These are phyloP conservation scores for Periophthalmus magnuspinnatus DNA, from an alignment of 2,797 vertebrate species.

Conservation along the genomic window DNA sequence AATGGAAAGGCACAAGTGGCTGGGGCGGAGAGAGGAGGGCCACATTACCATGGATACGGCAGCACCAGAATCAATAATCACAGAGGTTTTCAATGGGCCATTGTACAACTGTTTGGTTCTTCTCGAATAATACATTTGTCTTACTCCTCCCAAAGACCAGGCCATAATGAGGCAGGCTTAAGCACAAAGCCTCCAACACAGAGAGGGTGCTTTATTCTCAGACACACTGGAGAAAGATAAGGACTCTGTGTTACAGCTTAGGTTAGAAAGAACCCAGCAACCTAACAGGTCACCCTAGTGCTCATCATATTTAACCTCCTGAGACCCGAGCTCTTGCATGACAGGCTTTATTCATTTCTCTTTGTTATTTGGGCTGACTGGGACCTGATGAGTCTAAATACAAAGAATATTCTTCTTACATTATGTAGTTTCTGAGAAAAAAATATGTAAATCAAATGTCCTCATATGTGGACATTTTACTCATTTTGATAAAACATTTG, in stretches of 20 bases:
- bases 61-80: slow-evolving; percentile 61
- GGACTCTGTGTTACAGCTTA: not conserved
- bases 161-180: slow-evolving; percentile 48
- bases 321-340: too few relatives aligned
- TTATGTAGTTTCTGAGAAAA: too few relatives aligned
- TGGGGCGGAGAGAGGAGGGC: slow-evolving; percentile 53
- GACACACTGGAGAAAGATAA: slow-evolving; percentile 6
- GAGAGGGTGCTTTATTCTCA: slow-evolving; percentile 22
- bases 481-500: too few relatives aligned
- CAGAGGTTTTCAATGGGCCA: slow-evolving; percentile 60
- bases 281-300: not conserved
- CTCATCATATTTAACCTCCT: not conserved
- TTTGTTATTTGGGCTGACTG: too few relatives aligned
- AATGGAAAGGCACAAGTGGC: slow-evolving; percentile 64
- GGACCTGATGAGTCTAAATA: too few relatives aligned
- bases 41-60: slow-evolving; percentile 75
- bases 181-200: slow-evolving; percentile 37
- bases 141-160: slow-evolving; percentile 40
- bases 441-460: too few relatives aligned
- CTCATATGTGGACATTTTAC: too few relatives aligned
- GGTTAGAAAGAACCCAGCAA: not conserved
- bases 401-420: too few relatives aligned
- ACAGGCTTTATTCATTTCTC: too few relatives aligned
- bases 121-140: slow-evolving; percentile 52
- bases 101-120: slow-evolving; percentile 64